These are phyloP conservation scores for Anabas testudineus DNA, from an alignment of 2,797 vertebrate genomes.

Conservation along the genomic window DNA sequence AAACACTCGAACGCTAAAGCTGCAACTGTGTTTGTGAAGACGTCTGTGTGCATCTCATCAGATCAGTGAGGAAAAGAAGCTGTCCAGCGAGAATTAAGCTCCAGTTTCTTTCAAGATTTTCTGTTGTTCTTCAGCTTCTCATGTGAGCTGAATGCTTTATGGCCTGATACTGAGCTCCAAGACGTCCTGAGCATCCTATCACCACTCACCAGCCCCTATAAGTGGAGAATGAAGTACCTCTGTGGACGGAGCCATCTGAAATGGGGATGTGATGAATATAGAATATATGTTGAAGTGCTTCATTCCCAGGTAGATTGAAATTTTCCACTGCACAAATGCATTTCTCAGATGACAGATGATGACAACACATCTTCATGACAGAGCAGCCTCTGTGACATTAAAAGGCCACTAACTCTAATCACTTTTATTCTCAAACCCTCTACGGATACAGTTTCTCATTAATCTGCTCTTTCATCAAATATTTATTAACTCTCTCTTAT, in stretches of 20 bases:
- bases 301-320: constrained; percentile 9
- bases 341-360: neutral
- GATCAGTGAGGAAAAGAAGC: too few relatives aligned
- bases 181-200: constrained; percentile 12
- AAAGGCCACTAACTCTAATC: neutral
- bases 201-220: constrained; percentile 12
- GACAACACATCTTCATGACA: neutral
- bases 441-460: constrained; percentile 20
- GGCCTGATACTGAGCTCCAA: constrained; percentile 12
- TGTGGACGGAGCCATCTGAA: constrained; percentile 3
- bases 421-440: neutral
- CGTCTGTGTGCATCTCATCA: too few relatives aligned
- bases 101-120: constrained; percentile 16
- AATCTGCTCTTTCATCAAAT: constrained; percentile 36
- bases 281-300: constrained; percentile 9
- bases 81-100: constrained; percentile 54
- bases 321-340: neutral
- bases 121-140: constrained; percentile 25
- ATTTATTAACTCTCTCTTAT: constrained; percentile 26
- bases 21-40: too few relatives aligned
- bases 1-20: too few relatives aligned
- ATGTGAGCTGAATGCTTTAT: constrained; percentile 46
- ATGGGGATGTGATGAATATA: constrained; percentile 21
- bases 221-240: constrained; percentile 22
- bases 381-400: neutral